Evolutionary conservation across 2,797 vertebrate species (phyloP), one percentile per base, ranked within the genome.

Genomic region (Helostoma temminkii): DNA sequence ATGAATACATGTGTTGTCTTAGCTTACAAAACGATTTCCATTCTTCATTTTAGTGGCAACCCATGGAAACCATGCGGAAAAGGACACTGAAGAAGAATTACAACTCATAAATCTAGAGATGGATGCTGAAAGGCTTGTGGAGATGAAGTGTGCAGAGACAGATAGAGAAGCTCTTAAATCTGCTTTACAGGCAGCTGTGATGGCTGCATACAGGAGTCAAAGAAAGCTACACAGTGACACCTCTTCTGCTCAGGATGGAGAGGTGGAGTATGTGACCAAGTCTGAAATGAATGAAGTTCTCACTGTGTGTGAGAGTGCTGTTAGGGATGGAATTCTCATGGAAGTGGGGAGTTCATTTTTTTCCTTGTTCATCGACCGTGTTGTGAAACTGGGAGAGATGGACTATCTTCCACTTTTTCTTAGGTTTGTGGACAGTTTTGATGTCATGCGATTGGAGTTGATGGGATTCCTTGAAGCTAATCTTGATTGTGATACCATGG

Each of bases 281-380:
- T 95, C 94, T 30, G 94, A 95, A 67, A 95, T 95, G 93, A 94
- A 94, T 15, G 94, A 95, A 76, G 94, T 95, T 46, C 90, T 95
- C n/a, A 82, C 78, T 6, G 94, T 95, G 22, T 95, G 94, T 1
- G 93, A 94, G 78, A 91, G 90, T 4, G 89, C 91, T 0, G 92
- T 95, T 57, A 86, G 91, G 19, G 93, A 93, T 41, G 89, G 93
- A 50, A 93, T 95, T 61, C 85, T 95, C 19, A 71, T 85, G 24
- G 94, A 95, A 76, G 92, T 94, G 0, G 93, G 92, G 4, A 88
- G 19, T 64, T 94, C 94, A 0, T 95, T 95, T 80, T 95, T 94
- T 61, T 95, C 94, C 36, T 70, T 95, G 63, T 94, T 95, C 79
- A 93, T 95, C 0, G 94, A 95, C 53, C 78, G 94, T n/a, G 92